Conservation (phyloP, 2,113 vertebrate genomes). For the Thermophis baileyi region DNA sequence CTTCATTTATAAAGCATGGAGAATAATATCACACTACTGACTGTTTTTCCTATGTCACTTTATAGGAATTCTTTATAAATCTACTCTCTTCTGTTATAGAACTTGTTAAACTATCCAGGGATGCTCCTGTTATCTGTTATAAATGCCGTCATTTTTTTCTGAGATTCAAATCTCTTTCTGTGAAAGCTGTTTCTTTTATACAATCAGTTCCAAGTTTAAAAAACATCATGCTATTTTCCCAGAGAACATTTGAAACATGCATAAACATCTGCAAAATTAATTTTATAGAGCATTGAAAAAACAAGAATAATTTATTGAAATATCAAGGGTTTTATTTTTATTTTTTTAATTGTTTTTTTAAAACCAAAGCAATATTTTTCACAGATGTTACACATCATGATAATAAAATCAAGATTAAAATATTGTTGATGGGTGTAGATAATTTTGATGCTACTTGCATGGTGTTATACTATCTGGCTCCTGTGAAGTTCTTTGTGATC, state of each 20-base stretch:
- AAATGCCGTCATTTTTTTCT: conserved; percentile 44
- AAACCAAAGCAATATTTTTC: conserved; percentile 32
- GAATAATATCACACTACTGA: conserved; percentile 43
- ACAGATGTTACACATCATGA: conserved; percentile 17
- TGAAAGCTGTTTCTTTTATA: conserved; percentile 34
- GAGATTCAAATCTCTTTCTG: conserved; percentile 34
- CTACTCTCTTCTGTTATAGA: conserved; percentile 51
- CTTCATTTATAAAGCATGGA: conserved; percentile 57
- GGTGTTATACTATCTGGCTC: background rate
- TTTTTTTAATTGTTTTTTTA: background rate
- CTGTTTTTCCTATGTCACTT: conserved; percentile 55
- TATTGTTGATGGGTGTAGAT: background rate
- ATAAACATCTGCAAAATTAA: background rate
- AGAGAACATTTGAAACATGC: background rate
- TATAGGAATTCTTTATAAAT: conserved; percentile 55
- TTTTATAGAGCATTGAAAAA: background rate
- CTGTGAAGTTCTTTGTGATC: background rate
- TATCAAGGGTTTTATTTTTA: background rate
- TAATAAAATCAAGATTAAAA: conserved; percentile 39
- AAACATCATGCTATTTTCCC: background rate
- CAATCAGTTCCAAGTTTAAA: background rate
- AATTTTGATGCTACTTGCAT: background rate
- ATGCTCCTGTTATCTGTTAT: conserved; percentile 42
- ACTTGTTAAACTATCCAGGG: conserved; percentile 56
- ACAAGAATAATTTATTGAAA: background rate